phyloP scores from a whole-genome alignment of 2,797 vertebrate genomes.

The Gorsachius magnificus region DNA sequence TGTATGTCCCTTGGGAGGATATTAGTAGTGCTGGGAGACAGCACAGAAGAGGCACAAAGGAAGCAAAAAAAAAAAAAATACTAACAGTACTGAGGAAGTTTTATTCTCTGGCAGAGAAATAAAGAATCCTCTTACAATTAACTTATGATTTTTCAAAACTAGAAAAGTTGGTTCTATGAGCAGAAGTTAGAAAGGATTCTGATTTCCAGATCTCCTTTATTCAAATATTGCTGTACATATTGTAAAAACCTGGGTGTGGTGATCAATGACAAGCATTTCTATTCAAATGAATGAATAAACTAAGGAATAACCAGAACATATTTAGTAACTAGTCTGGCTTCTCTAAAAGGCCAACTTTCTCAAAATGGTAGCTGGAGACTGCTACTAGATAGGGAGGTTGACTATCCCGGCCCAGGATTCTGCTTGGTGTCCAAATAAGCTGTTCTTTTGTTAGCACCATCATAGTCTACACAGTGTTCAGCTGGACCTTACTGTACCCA shows the following conservation, averaged over 20 bases:
- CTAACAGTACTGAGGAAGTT: background rate
- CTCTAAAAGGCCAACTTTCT: background rate
- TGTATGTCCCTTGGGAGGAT: background rate
- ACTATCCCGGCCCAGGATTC: background rate
- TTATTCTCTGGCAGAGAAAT: background rate
- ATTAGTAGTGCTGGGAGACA: background rate
- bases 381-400: background rate
- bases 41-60: background rate
- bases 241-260: background rate
- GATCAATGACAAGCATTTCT: background rate
- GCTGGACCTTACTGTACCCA: background rate
- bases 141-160: background rate
- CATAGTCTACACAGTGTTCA: background rate
- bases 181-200: background rate
- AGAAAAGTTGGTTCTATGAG: background rate
- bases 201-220: background rate
- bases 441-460: background rate
- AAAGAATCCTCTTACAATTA: background rate
- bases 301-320: background rate
- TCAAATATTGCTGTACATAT: background rate
- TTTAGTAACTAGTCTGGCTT: background rate
- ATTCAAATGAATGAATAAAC: background rate
- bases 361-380: background rate
- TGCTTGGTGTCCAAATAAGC: rapidly evolving
- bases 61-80: background rate